Base-by-base conservation (phyloP, 2,888 invertebrate genomes). In the Drosophila emarginata region DNA sequence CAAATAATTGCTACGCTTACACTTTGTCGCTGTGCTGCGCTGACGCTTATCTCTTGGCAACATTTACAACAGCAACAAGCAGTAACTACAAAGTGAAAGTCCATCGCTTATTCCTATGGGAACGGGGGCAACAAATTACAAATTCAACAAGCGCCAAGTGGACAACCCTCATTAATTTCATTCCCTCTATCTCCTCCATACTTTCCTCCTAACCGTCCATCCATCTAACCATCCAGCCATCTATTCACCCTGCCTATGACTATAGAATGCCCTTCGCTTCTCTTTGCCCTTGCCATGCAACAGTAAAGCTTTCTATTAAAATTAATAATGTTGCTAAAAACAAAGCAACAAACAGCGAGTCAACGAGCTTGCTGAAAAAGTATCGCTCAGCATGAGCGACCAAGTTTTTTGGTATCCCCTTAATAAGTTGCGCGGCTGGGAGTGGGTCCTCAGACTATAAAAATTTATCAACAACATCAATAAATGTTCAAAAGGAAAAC, bases 131-230 rank as follows among this genome's bases (percentile, higher is more conserved):
- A 87, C 89, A 85, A 85, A 85, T 85, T 85, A 85, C 83, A 87
- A 85, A 87, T 89, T 85, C 83, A 84, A 84, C 88, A 85, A 87
- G 88, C 89, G 80, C 89, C 89, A 89, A 85, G 89, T 85, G 89
- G 88, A 89, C 89, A 89, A 89, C 89, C 89, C 84, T 85, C 84
- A 85, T 85, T 85, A 85, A 85, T 85, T 85, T 86, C 61, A 72
- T 39, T 56, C 11, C 32, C 32, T 32, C 32, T 32, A 9, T 32
- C 32, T 32, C 11, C 32, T 32, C 11, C 32, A 7, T 32, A 32
- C 11, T 32, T 32, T 32, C 9, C 32, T 32, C 9, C 28, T 28
- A 28, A 56, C 23, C 23, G 23, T 23, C 72, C 69, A 61, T 54
- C 54, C 39, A 36, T 36, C 36, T 18, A 15, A 14, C 28, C 45